Evolutionary conservation across 2,888 invertebrate genomes (phyloP).

Genomic region (Drosophila ezoana): DNA sequence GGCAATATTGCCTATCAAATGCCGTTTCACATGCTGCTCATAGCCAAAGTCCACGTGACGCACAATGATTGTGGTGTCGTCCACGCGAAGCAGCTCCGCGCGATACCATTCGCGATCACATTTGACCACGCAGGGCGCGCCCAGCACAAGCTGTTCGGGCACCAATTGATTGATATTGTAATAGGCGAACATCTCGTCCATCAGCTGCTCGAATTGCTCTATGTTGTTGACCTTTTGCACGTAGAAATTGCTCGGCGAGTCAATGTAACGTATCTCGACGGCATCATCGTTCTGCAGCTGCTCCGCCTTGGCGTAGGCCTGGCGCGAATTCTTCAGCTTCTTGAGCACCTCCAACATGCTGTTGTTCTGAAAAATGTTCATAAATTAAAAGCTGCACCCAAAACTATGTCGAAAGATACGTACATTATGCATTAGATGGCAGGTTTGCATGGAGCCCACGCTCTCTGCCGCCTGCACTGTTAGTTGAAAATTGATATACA

Average conservation of each 20-base stretch:
- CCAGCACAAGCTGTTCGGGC: conserved; percentile 85
- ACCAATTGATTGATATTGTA: conserved; percentile 86
- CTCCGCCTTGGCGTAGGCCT: conserved; percentile 79
- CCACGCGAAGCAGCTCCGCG: conserved; percentile 90
- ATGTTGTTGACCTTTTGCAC: conserved; percentile 89
- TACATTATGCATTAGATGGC: conserved; percentile 86
- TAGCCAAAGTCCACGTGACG: conserved; percentile 98
- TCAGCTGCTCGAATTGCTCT: conserved; percentile 88
- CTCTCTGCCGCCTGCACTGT: conserved; percentile 89
- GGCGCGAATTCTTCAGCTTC: conserved; percentile 77
- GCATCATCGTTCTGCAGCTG: conserved; percentile 78
- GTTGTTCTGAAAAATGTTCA: conserved; percentile 52
- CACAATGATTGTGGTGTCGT: conserved; percentile 88
- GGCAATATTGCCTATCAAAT: conserved; percentile 88
- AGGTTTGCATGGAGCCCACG: conserved; percentile 90
- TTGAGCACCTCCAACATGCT: conserved; percentile 80
- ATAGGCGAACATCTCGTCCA: conserved; percentile 88
- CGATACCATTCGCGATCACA: conserved; percentile 96
- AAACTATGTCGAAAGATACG: conserved; percentile 6
- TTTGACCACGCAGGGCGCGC: conserved; percentile 91
- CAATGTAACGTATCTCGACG: conserved; percentile 84
- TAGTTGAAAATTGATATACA: conserved; percentile 88
- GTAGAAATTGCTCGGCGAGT: conserved; percentile 90
- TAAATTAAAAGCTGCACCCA: not conserved
- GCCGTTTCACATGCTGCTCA: conserved; percentile 90